phyloP scores from a whole-genome alignment of 2,888 invertebrate species.

The Pyrochroa serraticornis region DNA sequence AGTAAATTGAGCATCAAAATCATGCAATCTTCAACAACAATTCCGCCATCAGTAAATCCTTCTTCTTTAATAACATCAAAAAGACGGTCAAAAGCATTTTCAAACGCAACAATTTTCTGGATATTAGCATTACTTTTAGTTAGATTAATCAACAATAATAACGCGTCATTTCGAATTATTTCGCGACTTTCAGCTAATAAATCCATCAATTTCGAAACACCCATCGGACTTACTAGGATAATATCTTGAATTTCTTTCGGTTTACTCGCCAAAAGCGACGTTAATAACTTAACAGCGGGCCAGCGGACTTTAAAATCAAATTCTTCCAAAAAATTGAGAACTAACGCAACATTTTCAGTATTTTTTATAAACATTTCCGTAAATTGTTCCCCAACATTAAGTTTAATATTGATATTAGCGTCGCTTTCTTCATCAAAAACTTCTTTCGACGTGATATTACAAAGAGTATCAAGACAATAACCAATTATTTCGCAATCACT shows the following conservation, averaged over 20 bases:
- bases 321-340: slow-evolving; percentile 88
- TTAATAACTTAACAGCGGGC: slow-evolving; percentile 87
- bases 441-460: slow-evolving; percentile 84
- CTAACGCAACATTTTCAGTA: slow-evolving; percentile 79
- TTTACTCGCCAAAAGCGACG: slow-evolving; percentile 84
- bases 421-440: slow-evolving; percentile 83
- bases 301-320: slow-evolving; percentile 93
- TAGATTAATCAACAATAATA: slow-evolving; percentile 88
- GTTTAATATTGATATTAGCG: slow-evolving; percentile 56
- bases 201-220: slow-evolving; percentile 97
- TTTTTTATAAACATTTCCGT: slow-evolving; percentile 97
- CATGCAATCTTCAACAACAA: slow-evolving; percentile 97
- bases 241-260: slow-evolving; percentile 88
- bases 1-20: slow-evolving; percentile 90
- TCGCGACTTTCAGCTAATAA: slow-evolving; percentile 91
- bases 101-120: slow-evolving; percentile 98
- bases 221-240: slow-evolving; percentile 91
- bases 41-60: slow-evolving; percentile 86
- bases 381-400: slow-evolving; percentile 89
- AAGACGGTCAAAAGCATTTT: slow-evolving; percentile 95
- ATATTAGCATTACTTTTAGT: slow-evolving; percentile 96
- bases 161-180: slow-evolving; percentile 92
- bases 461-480: slow-evolving; percentile 89
- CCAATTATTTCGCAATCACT: slow-evolving; percentile 91
- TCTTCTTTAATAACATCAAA: slow-evolving; percentile 86